Evolutionary conservation across 1,140 invertebrate genomes (phyloP), one percentile per base, ranked within the genome.

Genomic region (Zelostemma sp.): DNA sequence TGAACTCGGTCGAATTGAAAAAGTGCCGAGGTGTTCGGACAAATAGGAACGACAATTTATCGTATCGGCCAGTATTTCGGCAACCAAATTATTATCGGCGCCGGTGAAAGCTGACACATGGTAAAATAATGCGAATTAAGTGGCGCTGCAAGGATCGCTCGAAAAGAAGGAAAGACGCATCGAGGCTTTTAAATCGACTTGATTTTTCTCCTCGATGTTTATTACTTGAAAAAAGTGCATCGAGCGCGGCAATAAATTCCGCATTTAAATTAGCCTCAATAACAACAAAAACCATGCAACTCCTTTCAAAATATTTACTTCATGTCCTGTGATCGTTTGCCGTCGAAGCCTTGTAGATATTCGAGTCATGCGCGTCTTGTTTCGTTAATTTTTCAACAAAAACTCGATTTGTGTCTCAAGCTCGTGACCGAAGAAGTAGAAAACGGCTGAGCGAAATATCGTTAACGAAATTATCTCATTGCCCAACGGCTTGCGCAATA

Each of bases 11-110:
- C 64, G 51, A 18, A 12, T 40, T 40, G 38, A 25, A 25, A 25
- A 25, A 25, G 21, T 40, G 38, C 38, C 55, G 59, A 68, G 47
- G 61, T 60, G 49, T 55, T 18, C 49, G 46, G 55, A 69, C 67
- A 64, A 69, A 69, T 69, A 69, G 67, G 56, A 21, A n/a, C 41
- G 15, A 45, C 12, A 60, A 69, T 69, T 59, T 60, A 64, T 69
- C 60, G 60, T 45, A 19, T 63, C 57, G 59, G 45, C 50, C 41
- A 38, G 35, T 46, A 60, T 64, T 64, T 69, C 53, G 55, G 21
- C 56, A 60, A 64, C 60, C 35, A 64, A 69, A 69, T 69, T 63
- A 60, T 64, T 64, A 59, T 69, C 66, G 55, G 46, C 55, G 16
- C 28, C 50, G 55, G 66, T 68, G 66, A 68, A 68, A 68, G 65